A percentile compares a stretch with the other conserved stretches of the same genome.
phyloP scores from a whole-genome alignment of 2,888 invertebrate genomes.

The Tipula confusa region DNA sequence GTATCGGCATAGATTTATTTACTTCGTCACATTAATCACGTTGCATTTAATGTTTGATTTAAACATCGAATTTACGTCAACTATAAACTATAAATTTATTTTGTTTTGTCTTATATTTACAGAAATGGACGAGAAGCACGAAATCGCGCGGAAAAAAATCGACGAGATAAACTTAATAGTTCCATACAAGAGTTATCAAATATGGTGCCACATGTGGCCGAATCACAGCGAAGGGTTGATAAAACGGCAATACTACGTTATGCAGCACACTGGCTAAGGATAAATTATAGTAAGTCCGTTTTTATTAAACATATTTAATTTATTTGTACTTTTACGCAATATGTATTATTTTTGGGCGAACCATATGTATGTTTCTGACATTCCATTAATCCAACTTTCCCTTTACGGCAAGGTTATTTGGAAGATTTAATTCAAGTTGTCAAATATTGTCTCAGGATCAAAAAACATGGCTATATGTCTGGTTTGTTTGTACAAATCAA shows the following conservation, averaged over 20 bases:
- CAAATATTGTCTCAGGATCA: no score
- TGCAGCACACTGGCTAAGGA: slow-evolving; percentile 77
- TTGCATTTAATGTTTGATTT: not conserved
- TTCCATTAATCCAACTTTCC: no score
- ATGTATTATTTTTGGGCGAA: no score
- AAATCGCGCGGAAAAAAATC: slow-evolving; percentile 85
- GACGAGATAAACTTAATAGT: slow-evolving; percentile 82
- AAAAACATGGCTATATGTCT: no score
- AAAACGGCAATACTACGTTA: slow-evolving; percentile 86
- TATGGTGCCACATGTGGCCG: slow-evolving; percentile 77
- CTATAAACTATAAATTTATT: not conserved
- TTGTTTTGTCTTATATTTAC: slow-evolving; percentile 37
- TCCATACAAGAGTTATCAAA: slow-evolving; percentile 77
- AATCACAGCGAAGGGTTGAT: slow-evolving; percentile 78
- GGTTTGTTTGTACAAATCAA: no score
- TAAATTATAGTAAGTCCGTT: slow-evolving; percentile 57
- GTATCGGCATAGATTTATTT: not conserved
- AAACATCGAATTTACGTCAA: not conserved
- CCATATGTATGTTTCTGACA: no score
- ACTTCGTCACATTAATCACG: not conserved
- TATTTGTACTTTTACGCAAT: no score
- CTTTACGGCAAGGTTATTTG: no score
- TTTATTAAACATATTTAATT: not conserved
- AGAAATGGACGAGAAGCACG: slow-evolving; percentile 72
- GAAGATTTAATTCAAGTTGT: no score